These are phyloP conservation scores for Icerya purchasi DNA, from an alignment of 2,888 invertebrate genomes.

Conservation along the genomic window DNA sequence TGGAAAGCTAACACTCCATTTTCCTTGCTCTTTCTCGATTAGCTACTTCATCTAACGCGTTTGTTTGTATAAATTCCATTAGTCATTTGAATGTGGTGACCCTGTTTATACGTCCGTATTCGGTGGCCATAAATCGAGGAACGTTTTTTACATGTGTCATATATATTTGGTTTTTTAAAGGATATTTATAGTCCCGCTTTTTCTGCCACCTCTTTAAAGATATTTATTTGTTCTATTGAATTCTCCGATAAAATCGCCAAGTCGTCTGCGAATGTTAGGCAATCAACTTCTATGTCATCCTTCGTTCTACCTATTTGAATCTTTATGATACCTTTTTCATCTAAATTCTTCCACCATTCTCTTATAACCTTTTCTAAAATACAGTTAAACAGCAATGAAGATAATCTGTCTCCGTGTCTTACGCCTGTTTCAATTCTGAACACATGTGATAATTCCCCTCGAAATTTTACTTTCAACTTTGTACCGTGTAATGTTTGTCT, in stretches of 20 bases:
- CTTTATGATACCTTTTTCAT: neutral
- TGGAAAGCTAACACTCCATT: too few species aligned
- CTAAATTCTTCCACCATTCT: neutral
- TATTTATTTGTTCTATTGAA: neutral
- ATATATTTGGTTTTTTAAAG: neutral
- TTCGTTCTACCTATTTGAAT: neutral
- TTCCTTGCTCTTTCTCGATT: too few species aligned
- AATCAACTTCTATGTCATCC: neutral
- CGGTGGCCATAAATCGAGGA: too few species aligned
- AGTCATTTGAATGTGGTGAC: too few species aligned
- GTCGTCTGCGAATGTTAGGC: neutral
- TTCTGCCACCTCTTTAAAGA: neutral
- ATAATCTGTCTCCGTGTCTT: neutral
- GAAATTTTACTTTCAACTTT: neutral
- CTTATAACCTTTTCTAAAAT: neutral
- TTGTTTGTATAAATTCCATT: too few species aligned
- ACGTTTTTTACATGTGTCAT: too few species aligned
- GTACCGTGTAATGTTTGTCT: neutral
- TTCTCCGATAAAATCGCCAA: neutral
- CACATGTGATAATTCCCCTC: neutral
- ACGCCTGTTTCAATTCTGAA: neutral
- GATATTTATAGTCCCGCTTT: neutral
- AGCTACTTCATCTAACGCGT: too few species aligned
- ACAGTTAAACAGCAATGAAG: neutral
- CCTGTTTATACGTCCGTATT: too few species aligned